These are phyloP conservation scores for Achlya flavicornis DNA, from an alignment of 2,888 invertebrate genomes.

Conservation along the genomic window DNA sequence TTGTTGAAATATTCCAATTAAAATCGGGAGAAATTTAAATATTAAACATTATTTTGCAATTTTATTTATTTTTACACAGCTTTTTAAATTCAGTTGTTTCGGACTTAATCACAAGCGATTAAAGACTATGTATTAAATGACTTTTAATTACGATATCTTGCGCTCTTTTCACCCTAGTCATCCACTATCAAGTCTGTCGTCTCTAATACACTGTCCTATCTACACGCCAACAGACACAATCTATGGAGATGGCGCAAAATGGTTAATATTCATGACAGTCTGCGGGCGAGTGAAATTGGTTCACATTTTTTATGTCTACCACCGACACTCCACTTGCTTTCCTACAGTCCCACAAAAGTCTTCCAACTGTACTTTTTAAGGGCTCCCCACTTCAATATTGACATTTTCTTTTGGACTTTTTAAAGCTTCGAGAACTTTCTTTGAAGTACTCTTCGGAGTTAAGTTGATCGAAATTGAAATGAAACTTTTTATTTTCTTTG, in stretches of 20 bases:
- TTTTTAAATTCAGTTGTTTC: too few species aligned
- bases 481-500: constrained; percentile 5
- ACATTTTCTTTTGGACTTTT: constrained; percentile 8
- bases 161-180: too few species aligned
- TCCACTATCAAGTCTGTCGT: too few species aligned
- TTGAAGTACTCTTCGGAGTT: not conserved
- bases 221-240: constrained; percentile 33
- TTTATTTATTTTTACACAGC: too few species aligned
- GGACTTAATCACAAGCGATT: too few species aligned
- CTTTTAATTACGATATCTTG: too few species aligned
- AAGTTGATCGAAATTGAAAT: constrained; percentile 7
- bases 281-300: constrained; percentile 76
- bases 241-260: constrained; percentile 62
- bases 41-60: too few species aligned
- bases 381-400: constrained; percentile 26
- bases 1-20: too few species aligned
- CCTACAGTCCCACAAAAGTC: constrained; percentile 48
- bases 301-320: constrained; percentile 76
- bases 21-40: too few species aligned
- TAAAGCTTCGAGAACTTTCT: constrained; percentile 1
- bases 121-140: too few species aligned
- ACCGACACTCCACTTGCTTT: constrained; percentile 40
- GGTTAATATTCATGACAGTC: constrained; percentile 80
- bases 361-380: constrained; percentile 33
- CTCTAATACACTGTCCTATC: constrained; percentile 20